Base-by-base conservation (phyloP, 2,113 vertebrate genomes). In the Cacatua alba region DNA sequence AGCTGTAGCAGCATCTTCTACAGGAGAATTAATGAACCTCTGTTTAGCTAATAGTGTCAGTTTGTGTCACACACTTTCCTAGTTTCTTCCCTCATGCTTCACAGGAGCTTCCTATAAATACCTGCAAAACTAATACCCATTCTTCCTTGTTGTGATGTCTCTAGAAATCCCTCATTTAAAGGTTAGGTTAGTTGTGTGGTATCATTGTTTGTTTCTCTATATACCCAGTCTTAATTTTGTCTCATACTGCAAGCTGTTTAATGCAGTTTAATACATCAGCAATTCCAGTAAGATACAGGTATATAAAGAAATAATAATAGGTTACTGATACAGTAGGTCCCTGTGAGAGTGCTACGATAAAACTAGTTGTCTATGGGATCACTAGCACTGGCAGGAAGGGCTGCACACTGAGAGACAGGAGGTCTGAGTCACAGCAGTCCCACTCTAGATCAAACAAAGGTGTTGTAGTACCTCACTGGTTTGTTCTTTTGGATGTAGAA, bases 281-380 rank as follows among this genome's bases (percentile, higher is more conserved):
- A 11, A 64, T 74, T 79, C 52, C 44, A 46, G 17, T 12, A 44
- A 48, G 11, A 11, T 59, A 23, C 28, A 78, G 31, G 9, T 53
- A 70, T 59, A 24, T 55, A 65, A 37, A 55, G 14, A 91, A 43
- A 35, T 21, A 64, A 21, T 44, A 44, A 37, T 17, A 25, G 33
- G 33, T 52, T 60, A 48, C 23, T 26, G 41, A 7, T 35, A 29
- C 7, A 35, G 17, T 37, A 51, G 10, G 23, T 52, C 20, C 11
- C 5, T 14, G 14, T 35, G 46, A 67, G 37, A 84, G 20, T 0
- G 0, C 33, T 62, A 4, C 1, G 2, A 19, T 62, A 65, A 51
- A 76, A 21, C 16, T 48, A 7, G 7, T 24, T 68, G 41, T 43
- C 9, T 77, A 5, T 77, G 53, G 35, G 44, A 29, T 65, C 43